Evolutionary conservation across 2,113 vertebrate species (phyloP).

Genomic region (Girardinichthys multiradiatus): DNA sequence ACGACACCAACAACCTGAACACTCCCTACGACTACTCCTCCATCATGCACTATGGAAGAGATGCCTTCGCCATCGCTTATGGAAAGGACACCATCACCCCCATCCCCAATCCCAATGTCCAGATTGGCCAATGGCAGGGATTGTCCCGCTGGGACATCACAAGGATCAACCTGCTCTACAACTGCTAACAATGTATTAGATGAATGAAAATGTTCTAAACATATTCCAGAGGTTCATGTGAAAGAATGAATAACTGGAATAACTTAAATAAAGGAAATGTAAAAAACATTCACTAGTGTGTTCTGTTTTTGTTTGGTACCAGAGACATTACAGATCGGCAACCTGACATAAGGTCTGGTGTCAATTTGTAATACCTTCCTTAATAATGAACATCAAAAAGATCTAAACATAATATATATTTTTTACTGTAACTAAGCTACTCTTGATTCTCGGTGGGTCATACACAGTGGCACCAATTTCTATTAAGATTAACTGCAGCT

Average conservation of each 20-base stretch:
- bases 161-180: constrained; percentile 50
- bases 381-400: too few relatives aligned
- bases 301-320: neutral
- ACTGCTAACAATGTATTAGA: neutral
- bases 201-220: neutral
- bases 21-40: constrained; percentile 40
- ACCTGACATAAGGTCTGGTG: neutral
- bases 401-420: too few relatives aligned
- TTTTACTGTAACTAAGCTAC: too few relatives aligned
- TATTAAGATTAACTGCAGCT: too few relatives aligned
- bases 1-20: constrained; percentile 20
- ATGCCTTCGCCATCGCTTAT: constrained; percentile 31
- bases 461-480: too few relatives aligned
- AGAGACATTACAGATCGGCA: neutral
- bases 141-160: constrained; percentile 6
- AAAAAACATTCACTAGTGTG: neutral
- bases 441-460: too few relatives aligned
- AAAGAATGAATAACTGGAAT: neutral
- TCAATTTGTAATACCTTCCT: too few relatives aligned
- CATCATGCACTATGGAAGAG: constrained; percentile 55
- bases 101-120: constrained; percentile 17
- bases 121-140: neutral
- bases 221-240: neutral
- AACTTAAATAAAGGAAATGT: neutral
- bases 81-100: constrained; percentile 32